Evolutionary conservation across 2,888 invertebrate genomes (phyloP), one percentile per base, ranked within the genome.

Genomic region (Toxonevra muliebris): DNA sequence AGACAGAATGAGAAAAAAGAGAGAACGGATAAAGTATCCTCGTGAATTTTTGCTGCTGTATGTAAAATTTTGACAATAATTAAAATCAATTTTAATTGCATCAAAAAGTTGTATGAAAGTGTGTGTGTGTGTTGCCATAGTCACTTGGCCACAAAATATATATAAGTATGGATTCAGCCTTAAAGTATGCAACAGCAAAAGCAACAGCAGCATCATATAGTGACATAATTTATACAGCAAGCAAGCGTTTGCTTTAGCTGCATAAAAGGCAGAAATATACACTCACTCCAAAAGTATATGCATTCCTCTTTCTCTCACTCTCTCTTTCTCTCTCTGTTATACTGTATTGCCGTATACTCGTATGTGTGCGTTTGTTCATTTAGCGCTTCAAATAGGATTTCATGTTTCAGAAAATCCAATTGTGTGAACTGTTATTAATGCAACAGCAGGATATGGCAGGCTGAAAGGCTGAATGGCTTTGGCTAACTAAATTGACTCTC

Each of bases 341-440:
- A 20, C 48, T 30, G 20, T 9, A 1, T 15, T n/a, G 1, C 10
- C 10, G 15, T 57, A 4, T 40, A 11, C 48, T 12, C 48, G 43
- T 42, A 8, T 54, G 40, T 64, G 30, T 17, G 50, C 17, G 1
- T 17, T 12, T 55, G 15, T 55, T 20, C 40, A 40, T 40, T 20
- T 55, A n/a, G 15, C n/a, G 8, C 20, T 13, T 40, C 11, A 12
- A 40, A 20, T 42, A 12, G 48, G 7, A 11, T 20, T 43, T 13
- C 41, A 58, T 42, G 48, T 11, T 58, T 40, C 42, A 52, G 53
- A 41, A 59, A 64, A 68, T 57, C 55, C 64, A 64, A 68, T 68
- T 63, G 62, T 60, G 69, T 65, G 61, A 68, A 61, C 15, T 55
- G 52, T 57, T 61, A 65, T 68, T 68, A 61, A 61, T 54, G 68